These are phyloP conservation scores for Corella eumyota DNA, from an alignment of 23 tunicate species.

Conservation along the genomic window DNA sequence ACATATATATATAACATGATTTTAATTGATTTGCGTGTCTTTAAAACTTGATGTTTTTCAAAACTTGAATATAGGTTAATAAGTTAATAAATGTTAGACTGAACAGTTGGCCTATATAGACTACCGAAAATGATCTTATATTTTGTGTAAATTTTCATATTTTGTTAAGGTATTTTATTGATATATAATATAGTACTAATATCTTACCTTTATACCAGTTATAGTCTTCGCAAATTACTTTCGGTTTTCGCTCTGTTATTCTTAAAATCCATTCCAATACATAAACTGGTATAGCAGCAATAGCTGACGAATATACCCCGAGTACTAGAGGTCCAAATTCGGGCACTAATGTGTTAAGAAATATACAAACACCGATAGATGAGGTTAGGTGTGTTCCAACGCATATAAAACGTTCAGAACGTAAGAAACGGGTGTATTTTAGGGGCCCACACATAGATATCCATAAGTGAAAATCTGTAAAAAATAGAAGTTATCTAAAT, in stretches of 20 bases:
- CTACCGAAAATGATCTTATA: too few species aligned
- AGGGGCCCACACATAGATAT: constrained; percentile 38
- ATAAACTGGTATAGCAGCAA: constrained; percentile 41
- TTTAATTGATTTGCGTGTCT: too few species aligned
- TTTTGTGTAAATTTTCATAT: too few species aligned
- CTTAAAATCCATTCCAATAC: constrained; percentile 34
- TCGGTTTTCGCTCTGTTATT: constrained; percentile 6
- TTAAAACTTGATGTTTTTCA: too few species aligned
- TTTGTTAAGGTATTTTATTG: too few species aligned
- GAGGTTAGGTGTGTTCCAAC: constrained; percentile 13
- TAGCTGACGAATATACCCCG: constrained; percentile 42
- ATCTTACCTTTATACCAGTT: constrained; percentile 73
- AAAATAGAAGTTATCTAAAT: background rate
- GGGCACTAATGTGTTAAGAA: constrained; percentile 27
- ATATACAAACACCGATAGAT: constrained; percentile 13
- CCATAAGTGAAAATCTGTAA: constrained; percentile 76
- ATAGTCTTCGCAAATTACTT: constrained; percentile 37
- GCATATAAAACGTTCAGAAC: constrained; percentile 42
- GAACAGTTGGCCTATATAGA: too few species aligned
- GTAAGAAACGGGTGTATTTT: constrained; percentile 51
- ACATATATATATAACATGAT: too few species aligned
- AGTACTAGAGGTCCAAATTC: constrained; percentile 40
- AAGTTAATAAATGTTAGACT: too few species aligned
- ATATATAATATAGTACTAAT: too few species aligned
- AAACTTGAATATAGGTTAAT: too few species aligned